These are phyloP conservation scores for Orientallactaga sibirica DNA, from an alignment of 2,797 vertebrate species.

Conservation along the genomic window DNA sequence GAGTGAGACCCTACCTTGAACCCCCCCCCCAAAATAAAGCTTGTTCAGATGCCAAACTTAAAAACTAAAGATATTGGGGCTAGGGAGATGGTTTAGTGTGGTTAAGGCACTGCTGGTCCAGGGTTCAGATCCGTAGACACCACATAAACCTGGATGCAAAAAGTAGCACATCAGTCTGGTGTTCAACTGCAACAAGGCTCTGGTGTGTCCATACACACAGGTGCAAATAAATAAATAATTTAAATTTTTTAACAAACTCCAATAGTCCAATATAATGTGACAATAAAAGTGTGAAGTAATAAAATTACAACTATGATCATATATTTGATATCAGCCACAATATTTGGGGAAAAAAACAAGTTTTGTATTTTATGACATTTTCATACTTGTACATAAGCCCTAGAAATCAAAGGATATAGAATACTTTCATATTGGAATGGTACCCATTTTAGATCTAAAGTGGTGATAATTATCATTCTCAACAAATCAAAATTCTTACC, in stretches of 20 bases:
- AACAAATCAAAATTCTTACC: constrained; percentile 20
- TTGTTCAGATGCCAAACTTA: constrained; percentile 20
- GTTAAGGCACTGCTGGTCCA: too few relatives aligned
- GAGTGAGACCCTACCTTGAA: too few relatives aligned
- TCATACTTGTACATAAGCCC: constrained; percentile 30
- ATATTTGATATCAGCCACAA: not conserved
- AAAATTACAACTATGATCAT: constrained; percentile 5
- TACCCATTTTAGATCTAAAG: constrained; percentile 52
- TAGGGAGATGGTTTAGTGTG: too few relatives aligned
- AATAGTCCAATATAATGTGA: not conserved
- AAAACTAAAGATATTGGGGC: not conserved
- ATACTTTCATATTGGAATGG: constrained; percentile 13
- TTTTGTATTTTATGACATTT: constrained; percentile 6
- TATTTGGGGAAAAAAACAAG: constrained; percentile 32
- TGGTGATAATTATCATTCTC: constrained; percentile 59
- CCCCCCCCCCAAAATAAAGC: too few relatives aligned
- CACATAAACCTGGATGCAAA: too few relatives aligned
- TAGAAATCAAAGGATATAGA: not conserved
- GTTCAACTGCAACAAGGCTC: too few relatives aligned
- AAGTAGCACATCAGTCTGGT: too few relatives aligned
- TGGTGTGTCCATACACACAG: too few relatives aligned
- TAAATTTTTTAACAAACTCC: too few relatives aligned
- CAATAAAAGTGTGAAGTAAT: constrained; percentile 14
- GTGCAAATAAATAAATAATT: too few relatives aligned
- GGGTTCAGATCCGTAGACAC: too few relatives aligned